Evolutionary conservation across 1,140 invertebrate species (phyloP), one percentile per base, ranked within the genome.

Genomic region (Lasaia peninsularis): DNA sequence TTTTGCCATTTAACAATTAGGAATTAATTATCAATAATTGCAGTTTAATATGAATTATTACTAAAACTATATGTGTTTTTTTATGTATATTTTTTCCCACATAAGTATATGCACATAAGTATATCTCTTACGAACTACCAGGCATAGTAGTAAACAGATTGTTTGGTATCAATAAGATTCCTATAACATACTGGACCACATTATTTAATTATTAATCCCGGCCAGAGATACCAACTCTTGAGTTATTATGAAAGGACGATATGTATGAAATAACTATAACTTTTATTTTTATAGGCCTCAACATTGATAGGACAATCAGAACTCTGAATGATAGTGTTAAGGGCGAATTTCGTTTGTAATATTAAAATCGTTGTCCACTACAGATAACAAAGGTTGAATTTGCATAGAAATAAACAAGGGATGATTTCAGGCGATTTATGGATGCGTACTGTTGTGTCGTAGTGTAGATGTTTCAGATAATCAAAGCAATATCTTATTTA

Each of bases 381-480:
- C 54, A 62, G 67, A 69, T 67, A 69, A 65, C 60, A 65, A 69
- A 69, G 64, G 67, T 69, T 63, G 58, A 63, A 69, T 69, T 69
- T 69, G 64, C 67, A 69, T 69, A 66, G 67, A 69, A 69, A 69
- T 69, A 69, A 69, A 69, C 67, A 69, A 69, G 64, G 64, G 67
- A 63, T 66, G 63, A 69, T 66, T 69, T 70, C 61, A 57, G 53
- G 61, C 58, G 56, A 70, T 70, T 67, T 67, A 70, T 70, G 53
- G 58, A 62, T 65, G 53, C 48, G 63, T 56, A 59, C 52, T 50
- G 51, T 48, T 56, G 40, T 32, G 32, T 18, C 58, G 58, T 44
- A 65, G 55, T 50, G 20, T 61, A 60, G 16, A 20, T 18, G 14
- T 10, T 14, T 16, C 14, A 16, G 50, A 40, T 16, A 12, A 40